These are phyloP conservation scores for Apodemia mormo DNA, from an alignment of 2,888 invertebrate genomes.

Conservation along the genomic window DNA sequence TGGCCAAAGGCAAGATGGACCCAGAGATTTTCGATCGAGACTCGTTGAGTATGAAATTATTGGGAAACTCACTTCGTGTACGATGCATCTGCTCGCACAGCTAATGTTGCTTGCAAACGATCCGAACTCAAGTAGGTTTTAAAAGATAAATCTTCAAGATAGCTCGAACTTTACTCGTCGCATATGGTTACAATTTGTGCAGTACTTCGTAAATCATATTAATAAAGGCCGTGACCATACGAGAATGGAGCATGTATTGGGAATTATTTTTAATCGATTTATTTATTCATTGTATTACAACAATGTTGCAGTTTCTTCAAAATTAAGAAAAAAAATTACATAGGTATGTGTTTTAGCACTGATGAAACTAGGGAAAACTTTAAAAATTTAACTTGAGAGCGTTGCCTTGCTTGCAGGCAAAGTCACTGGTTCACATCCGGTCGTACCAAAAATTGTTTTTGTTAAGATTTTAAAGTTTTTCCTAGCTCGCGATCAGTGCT, in stretches of 20 bases:
- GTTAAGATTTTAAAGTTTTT: too few relatives aligned
- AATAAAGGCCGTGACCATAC: conserved; percentile 12
- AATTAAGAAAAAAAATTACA: background rate
- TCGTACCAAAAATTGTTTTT: too few relatives aligned
- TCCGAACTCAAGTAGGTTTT: conserved; percentile 64
- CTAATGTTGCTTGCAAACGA: conserved; percentile 67
- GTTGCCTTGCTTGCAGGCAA: too few relatives aligned
- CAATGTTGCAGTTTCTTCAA: background rate
- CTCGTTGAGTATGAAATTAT: conserved; percentile 74
- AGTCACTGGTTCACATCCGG: too few relatives aligned
- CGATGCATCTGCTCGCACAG: conserved; percentile 68
- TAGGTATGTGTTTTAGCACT: too few relatives aligned
- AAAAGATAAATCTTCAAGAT: conserved; percentile 71
- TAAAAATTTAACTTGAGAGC: too few relatives aligned
- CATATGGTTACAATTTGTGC: conserved; percentile 50
- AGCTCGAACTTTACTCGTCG: conserved; percentile 49
- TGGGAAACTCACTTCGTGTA: conserved; percentile 75
- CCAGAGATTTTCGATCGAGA: conserved; percentile 62
- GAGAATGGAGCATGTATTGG: background rate
- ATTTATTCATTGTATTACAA: background rate
- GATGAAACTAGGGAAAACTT: too few relatives aligned
- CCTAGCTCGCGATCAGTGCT: too few relatives aligned
- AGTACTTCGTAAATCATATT: conserved; percentile 9
- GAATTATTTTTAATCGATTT: background rate
- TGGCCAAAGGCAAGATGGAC: conserved; percentile 72